Conservation (phyloP, 2,797 vertebrate species). For the Varecia variegata region DNA sequence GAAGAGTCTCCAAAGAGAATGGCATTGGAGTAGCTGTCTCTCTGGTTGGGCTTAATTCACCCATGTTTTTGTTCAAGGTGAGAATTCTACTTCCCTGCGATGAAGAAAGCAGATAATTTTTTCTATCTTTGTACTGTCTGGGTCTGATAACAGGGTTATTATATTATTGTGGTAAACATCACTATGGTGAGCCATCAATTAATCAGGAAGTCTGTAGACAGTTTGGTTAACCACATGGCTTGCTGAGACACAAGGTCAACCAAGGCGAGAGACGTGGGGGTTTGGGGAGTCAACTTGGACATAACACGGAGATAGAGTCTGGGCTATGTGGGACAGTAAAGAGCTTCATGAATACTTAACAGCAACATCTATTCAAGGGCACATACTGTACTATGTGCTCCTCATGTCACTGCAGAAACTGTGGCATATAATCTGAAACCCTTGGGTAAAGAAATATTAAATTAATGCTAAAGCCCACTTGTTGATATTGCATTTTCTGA, state of each 20-base stretch:
- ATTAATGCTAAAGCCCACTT: background rate
- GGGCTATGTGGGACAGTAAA: background rate
- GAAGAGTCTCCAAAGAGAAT: background rate
- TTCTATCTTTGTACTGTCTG: background rate
- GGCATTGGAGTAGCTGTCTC: background rate
- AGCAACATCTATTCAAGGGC: background rate
- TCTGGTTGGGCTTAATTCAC: background rate
- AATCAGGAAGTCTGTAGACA: background rate
- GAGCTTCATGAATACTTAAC: background rate
- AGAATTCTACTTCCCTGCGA: background rate
- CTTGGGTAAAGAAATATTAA: background rate
- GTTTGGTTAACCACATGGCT: constrained; percentile 65
- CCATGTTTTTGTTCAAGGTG: background rate
- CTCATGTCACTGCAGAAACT: background rate
- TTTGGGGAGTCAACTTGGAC: background rate
- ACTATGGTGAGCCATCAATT: background rate
- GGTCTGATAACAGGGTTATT: background rate
- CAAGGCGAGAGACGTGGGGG: background rate
- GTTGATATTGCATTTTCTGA: background rate
- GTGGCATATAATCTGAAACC: background rate
- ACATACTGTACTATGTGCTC: background rate
- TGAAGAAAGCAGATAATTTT: background rate
- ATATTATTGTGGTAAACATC: background rate
- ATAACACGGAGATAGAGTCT: background rate
- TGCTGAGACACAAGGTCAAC: background rate